A percentile compares a stretch with the other conserved stretches of the same genome.
phyloP scores from a whole-genome alignment of 1,140 invertebrate genomes.

The Cydia amplana region DNA sequence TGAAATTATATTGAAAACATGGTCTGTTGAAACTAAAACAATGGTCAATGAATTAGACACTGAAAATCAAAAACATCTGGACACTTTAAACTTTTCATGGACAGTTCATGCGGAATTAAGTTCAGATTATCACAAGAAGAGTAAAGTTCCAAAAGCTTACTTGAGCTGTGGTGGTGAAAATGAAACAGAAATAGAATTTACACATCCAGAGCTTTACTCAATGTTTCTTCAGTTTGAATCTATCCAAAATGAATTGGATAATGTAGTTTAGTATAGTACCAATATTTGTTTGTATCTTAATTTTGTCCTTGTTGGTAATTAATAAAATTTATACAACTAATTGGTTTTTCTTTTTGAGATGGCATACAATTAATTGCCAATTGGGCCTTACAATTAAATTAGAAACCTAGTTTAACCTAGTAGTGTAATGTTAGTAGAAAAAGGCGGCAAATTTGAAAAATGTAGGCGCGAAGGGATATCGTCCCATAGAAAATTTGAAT shows the following conservation, averaged over 20 bases:
- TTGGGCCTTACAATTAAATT: no score
- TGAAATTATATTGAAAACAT: constrained; percentile 61
- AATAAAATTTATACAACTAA: background rate
- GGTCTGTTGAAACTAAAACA: constrained; percentile 63
- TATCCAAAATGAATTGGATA: constrained; percentile 72
- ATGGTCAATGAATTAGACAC: constrained; percentile 58
- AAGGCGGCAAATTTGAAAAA: no score
- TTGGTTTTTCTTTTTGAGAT: background rate
- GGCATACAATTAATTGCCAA: no score
- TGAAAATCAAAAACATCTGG: constrained; percentile 46
- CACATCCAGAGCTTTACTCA: constrained; percentile 65
- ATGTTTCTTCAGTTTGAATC: constrained; percentile 70
- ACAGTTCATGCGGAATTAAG: constrained; percentile 70
- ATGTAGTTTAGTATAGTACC: constrained; percentile 41
- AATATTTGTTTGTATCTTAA: background rate
- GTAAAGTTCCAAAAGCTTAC: constrained; percentile 67
- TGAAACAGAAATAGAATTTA: constrained; percentile 62
- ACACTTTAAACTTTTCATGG: constrained; percentile 59
- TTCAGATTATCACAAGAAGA: constrained; percentile 65
- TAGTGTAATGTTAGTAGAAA: no score
- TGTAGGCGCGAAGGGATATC: no score
- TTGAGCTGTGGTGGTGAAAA: constrained; percentile 45
- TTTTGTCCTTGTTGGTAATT: background rate
- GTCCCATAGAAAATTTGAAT: no score
- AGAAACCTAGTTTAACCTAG: no score